phyloP scores from a whole-genome alignment of 1,140 invertebrate genomes.

The Macrotrachela quadricornifera region DNA sequence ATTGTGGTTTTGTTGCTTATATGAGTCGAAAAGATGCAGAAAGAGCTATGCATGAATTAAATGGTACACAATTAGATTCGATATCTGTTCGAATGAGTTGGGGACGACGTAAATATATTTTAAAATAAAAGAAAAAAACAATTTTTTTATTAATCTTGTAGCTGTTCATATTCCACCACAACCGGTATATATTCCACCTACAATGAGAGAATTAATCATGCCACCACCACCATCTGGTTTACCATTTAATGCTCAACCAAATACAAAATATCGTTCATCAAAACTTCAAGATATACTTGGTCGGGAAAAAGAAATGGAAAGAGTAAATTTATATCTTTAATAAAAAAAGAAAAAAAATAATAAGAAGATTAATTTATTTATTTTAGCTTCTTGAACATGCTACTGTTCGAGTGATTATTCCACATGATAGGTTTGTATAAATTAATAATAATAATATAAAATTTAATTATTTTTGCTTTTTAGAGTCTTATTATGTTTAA shows the following conservation, averaged over 20 bases:
- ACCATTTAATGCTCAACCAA: slow-evolving; percentile 85
- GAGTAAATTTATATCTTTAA: too few relatives aligned
- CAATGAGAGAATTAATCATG: slow-evolving; percentile 61
- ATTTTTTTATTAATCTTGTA: slow-evolving; percentile 36
- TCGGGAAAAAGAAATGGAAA: too few relatives aligned
- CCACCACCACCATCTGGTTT: slow-evolving; percentile 81
- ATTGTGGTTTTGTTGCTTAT: slow-evolving; percentile 96
- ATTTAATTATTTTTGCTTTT: not conserved
- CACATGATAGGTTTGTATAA: slow-evolving; percentile 55
- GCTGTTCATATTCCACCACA: slow-evolving; percentile 63
- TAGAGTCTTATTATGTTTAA: slow-evolving; percentile 56
- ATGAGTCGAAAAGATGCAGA: slow-evolving; percentile 95
- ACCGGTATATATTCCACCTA: slow-evolving; percentile 91
- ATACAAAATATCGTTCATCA: slow-evolving; percentile 23
- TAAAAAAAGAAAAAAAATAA: too few relatives aligned
- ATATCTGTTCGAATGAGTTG: slow-evolving; percentile 85
- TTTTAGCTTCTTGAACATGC: not conserved
- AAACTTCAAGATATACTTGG: not conserved
- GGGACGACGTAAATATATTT: slow-evolving; percentile 35
- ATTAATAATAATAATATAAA: slow-evolving; percentile 10
- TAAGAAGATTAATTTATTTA: not conserved
- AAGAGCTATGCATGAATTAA: slow-evolving; percentile 62
- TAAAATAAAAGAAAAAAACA: too few relatives aligned
- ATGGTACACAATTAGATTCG: slow-evolving; percentile 37
- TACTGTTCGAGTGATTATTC: slow-evolving; percentile 62